A percentile compares a stretch with the other conserved stretches of the same genome.
Conservation (phyloP, 2,797 vertebrate genomes). For the Liparis tanakae region DNA sequence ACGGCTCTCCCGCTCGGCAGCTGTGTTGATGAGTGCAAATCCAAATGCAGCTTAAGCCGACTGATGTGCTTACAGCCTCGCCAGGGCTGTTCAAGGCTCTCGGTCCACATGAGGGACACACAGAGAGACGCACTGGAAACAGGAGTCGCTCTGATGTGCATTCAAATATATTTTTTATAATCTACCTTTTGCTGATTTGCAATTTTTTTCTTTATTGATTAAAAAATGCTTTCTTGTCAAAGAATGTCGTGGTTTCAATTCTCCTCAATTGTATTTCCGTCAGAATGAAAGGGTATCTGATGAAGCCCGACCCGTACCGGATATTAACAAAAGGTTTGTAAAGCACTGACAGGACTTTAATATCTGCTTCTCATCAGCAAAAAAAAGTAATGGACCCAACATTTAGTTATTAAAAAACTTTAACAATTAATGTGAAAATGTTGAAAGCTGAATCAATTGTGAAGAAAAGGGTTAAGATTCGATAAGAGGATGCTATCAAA, state of each 20-base stretch:
- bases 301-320: too few relatives aligned
- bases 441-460: neutral
- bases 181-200: conserved; percentile 3
- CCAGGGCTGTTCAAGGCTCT: neutral
- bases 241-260: neutral
- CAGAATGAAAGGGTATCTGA: neutral
- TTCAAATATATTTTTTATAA: neutral
- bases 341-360: neutral
- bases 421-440: neutral
- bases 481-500: neutral
- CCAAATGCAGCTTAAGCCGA: conserved; percentile 18
- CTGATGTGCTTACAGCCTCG: neutral
- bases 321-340: neutral
- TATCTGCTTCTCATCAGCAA: neutral
- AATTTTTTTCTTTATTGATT: neutral
- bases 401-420: neutral
- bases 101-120: conserved; percentile 25
- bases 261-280: neutral
- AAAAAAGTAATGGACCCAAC: neutral
- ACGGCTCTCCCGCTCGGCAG: neutral
- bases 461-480: neutral
- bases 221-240: neutral
- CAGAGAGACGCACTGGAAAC: neutral
- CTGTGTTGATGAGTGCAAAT: conserved; percentile 7
- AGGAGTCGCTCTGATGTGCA: conserved; percentile 7